Conservation (phyloP, 2,888 invertebrate species). For the Trissolcus brochymenae region DNA sequence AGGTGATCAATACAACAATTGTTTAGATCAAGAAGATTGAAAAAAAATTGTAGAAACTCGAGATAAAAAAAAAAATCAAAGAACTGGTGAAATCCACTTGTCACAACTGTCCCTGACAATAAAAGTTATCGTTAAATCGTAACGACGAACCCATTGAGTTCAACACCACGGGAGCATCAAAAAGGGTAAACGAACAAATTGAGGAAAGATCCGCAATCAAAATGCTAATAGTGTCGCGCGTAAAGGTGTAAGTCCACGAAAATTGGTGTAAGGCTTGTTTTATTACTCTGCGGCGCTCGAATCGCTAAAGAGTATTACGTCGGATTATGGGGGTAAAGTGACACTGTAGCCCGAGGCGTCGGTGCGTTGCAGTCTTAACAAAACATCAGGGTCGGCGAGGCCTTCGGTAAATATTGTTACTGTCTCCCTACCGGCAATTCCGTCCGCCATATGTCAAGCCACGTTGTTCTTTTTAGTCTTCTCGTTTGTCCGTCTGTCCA, state of each 20-base stretch:
- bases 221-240: conserved; percentile 72
- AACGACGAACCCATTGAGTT: conserved; percentile 16
- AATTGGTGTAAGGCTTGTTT: conserved; percentile 72
- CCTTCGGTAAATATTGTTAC: conserved; percentile 76
- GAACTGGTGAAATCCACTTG: not conserved
- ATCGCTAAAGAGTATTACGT: conserved; percentile 73
- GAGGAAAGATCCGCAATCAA: conserved; percentile 69
- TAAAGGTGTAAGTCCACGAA: conserved; percentile 74
- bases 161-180: conserved; percentile 10
- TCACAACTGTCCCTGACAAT: not conserved
- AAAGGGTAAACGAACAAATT: conserved; percentile 31
- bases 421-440: conserved; percentile 73
- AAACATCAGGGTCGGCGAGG: conserved; percentile 71
- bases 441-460: conserved; percentile 72
- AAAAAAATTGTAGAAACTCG: too few relatives aligned
- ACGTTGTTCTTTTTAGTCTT: conserved; percentile 67
- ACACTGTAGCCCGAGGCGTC: conserved; percentile 68
- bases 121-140: conserved; percentile 20
- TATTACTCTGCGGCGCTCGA: conserved; percentile 66
- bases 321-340: conserved; percentile 73
- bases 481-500: conserved; percentile 51
- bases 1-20: too few relatives aligned
- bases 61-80: too few relatives aligned
- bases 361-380: conserved; percentile 73
- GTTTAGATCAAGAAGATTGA: too few relatives aligned